Percentiles rank a stretch among this genome's conserved stretches.
Evolutionary conservation across 2,113 vertebrate genomes (phyloP).

Genomic region (Tetrax tetrax): DNA sequence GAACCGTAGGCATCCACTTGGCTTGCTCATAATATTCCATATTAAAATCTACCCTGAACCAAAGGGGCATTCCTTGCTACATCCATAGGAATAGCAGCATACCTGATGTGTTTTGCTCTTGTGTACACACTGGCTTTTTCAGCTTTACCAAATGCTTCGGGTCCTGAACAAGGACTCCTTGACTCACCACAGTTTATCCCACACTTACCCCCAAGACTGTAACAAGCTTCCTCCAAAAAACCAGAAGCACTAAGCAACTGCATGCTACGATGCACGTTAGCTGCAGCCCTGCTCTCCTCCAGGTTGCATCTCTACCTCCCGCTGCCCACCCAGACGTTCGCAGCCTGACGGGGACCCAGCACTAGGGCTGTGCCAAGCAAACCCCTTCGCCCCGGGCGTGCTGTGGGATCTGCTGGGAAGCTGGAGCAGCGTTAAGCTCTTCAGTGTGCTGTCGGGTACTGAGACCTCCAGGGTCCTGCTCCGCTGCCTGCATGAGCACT

Average conservation of each 20-base stretch:
- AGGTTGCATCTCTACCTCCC: background rate
- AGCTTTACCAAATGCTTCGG: background rate
- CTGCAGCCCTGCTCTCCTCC: background rate
- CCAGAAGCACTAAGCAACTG: background rate
- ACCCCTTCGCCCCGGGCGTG: background rate
- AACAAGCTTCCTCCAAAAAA: background rate
- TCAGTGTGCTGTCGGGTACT: rapidly evolving
- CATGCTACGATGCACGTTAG: background rate
- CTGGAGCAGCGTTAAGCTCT: background rate
- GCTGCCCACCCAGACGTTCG: rapidly evolving
- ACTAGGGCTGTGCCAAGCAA: rapidly evolving
- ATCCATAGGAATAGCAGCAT: background rate
- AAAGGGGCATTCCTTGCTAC: background rate
- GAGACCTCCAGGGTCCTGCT: background rate
- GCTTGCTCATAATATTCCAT: background rate
- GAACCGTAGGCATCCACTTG: background rate
- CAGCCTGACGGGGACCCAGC: background rate
- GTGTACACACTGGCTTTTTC: background rate
- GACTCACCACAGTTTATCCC: background rate
- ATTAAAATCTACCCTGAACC: background rate
- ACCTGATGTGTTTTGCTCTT: background rate
- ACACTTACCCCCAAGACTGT: background rate
- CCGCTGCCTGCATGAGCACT: rapidly evolving
- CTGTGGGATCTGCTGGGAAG: background rate
- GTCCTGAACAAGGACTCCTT: background rate